Evolutionary conservation across 2,888 invertebrate genomes (phyloP).

Genomic region (Synanthedon andrenaeformis): DNA sequence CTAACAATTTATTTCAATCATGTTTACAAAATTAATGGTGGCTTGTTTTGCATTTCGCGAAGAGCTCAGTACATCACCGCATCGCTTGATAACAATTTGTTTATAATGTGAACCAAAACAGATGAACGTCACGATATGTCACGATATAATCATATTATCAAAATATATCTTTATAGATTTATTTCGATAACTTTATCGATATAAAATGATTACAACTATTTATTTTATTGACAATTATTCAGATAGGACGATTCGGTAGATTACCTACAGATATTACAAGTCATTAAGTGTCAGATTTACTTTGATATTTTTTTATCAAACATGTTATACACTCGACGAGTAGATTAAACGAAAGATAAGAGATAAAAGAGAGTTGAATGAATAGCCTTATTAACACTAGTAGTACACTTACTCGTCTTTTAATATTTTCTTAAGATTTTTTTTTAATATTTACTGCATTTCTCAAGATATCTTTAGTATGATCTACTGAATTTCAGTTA

Average conservation of each 20-base stretch:
- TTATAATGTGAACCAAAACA: constrained; percentile 34
- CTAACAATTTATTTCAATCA: constrained; percentile 26
- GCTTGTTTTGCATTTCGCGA: constrained; percentile 41
- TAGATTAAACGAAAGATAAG: constrained; percentile 47
- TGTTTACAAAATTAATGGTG: constrained; percentile 35
- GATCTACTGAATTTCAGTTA: no score
- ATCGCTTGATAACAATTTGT: constrained; percentile 40
- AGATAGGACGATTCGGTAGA: constrained; percentile 25
- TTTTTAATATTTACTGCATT: no score
- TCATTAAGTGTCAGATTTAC: constrained; percentile 46
- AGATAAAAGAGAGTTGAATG: constrained; percentile 57
- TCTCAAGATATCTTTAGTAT: no score
- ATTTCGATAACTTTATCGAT: constrained; percentile 14
- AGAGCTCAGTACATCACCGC: constrained; percentile 27
- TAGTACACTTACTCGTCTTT: neutral
- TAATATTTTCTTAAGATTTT: no score
- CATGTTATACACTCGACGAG: constrained; percentile 36
- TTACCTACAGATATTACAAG: constrained; percentile 5
- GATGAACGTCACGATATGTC: constrained; percentile 3
- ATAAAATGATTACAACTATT: constrained; percentile 34
- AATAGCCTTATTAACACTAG: constrained; percentile 36
- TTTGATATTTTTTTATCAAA: constrained; percentile 45
- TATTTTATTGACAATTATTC: constrained; percentile 24
- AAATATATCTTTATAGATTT: no score
- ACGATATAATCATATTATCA: constrained; percentile 12